Evolutionary conservation across 2,113 vertebrate species (phyloP).

Genomic region (Poecile atricapillus): DNA sequence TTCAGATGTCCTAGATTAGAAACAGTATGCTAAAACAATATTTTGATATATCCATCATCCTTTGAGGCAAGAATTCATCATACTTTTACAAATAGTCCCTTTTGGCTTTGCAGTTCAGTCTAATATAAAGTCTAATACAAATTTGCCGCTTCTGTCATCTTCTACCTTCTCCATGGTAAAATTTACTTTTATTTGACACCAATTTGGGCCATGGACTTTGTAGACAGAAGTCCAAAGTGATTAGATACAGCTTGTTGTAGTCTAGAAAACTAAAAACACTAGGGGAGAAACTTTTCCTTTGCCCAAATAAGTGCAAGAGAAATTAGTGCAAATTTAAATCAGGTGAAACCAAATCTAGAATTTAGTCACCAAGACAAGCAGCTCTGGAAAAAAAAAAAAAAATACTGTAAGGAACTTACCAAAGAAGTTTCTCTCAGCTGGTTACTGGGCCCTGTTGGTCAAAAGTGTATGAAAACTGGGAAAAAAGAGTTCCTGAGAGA

Average conservation of each 20-base stretch:
- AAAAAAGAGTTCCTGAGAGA: not conserved
- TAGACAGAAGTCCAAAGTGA: not conserved
- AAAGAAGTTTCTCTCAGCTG: not conserved
- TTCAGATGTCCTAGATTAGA: not conserved
- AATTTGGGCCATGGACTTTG: not conserved
- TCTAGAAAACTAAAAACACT: not conserved
- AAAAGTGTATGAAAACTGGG: not conserved
- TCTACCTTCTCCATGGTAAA: not conserved
- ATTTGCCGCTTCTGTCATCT: not conserved
- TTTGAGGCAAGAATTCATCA: not conserved
- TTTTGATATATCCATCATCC: not conserved
- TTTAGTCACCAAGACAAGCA: not conserved
- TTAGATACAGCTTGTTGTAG: not conserved
- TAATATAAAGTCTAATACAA: not conserved
- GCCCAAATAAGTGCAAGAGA: not conserved
- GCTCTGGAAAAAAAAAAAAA: not conserved
- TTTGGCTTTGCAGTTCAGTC: not conserved
- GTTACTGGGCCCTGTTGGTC: not conserved
- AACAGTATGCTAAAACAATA: not conserved
- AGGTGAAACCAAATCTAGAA: rapidly evolving
- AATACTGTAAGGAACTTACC: not conserved
- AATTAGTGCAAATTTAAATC: not conserved
- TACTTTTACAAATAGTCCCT: not conserved
- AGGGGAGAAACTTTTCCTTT: not conserved
- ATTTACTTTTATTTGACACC: not conserved